Percentiles rank a stretch among this genome's conserved stretches.
Evolutionary conservation across 2,888 invertebrate genomes (phyloP).

Genomic region (Prosapia bicincta): DNA sequence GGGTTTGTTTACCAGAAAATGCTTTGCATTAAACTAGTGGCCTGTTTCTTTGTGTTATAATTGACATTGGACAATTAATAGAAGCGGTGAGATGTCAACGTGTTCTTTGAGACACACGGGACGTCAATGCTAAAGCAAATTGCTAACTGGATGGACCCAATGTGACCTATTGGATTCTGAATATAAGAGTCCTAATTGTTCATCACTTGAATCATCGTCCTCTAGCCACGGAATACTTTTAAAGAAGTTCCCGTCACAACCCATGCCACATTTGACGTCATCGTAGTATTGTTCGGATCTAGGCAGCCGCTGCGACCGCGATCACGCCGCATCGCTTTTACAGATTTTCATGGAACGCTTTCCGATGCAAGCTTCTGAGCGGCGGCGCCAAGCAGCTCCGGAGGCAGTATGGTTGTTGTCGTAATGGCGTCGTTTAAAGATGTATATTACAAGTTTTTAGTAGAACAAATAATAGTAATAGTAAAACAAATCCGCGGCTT

Average conservation of each 20-base stretch:
- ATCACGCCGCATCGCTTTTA: too few species aligned
- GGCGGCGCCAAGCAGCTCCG: too few species aligned
- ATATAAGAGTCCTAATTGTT: not conserved
- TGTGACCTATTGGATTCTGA: not conserved
- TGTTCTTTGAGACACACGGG: not conserved
- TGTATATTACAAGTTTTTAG: too few species aligned
- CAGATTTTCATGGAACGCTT: too few species aligned
- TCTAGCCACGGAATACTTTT: not conserved
- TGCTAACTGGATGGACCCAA: not conserved
- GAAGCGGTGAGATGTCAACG: conserved; percentile 4
- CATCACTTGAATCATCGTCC: not conserved
- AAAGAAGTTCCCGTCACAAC: not conserved
- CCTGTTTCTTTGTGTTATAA: conserved; percentile 3
- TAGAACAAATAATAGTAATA: too few species aligned
- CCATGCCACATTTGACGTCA: not conserved
- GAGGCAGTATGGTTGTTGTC: too few species aligned
- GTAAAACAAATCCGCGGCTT: too few species aligned
- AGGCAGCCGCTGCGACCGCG: too few species aligned
- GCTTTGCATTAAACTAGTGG: too few species aligned
- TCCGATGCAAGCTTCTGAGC: too few species aligned
- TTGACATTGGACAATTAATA: conserved; percentile 1
- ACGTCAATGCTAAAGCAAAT: not conserved
- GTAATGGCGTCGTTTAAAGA: too few species aligned
- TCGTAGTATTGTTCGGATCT: too few species aligned
- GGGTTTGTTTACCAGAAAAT: not conserved